Evolutionary conservation across 2,113 vertebrate genomes (phyloP), one percentile per base, ranked within the genome.

Genomic region (Electrona antarctica): DNA sequence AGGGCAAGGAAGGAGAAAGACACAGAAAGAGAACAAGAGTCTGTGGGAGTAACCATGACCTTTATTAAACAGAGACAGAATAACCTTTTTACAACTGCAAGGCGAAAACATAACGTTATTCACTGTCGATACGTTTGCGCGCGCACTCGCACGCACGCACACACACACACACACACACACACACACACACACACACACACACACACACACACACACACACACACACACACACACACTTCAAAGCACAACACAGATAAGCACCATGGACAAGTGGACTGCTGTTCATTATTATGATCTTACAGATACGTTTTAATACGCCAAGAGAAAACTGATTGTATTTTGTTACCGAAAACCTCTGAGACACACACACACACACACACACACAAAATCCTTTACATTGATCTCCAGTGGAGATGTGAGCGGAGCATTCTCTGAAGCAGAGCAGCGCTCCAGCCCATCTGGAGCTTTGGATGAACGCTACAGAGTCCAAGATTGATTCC

Each of bases 261-360:
- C 21, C 21, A 21, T 21, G 21, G 21, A 21, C 21, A 21, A 21
- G 21, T 21, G 21, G 21, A 21, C 21, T 21, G 21, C 21, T 21
- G 21, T 21, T 21, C 21, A 21, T 21, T 21, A 21, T 21, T 21
- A 21, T 21, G 21, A 21, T 21, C 21, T 21, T 21, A 21, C 21
- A 21, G 1, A 21, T 2, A 21, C 21, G n/a, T n/a, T n/a, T n/a
- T n/a, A n/a, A n/a, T n/a, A n/a, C 58, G 49, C 60, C 72, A 76
- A 60, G 63, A 49, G 60, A 69, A 47, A 65, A 45, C 56, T 73
- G 64, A 69, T 60, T 73, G 57, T 64, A 76, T 79, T 73, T 21
- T 21, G 21, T 21, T 21, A 21, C 21, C 1, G 21, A 21, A 21
- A 21, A 55, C 64, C 4, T 6, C 4, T 11, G 54, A 67, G 50